Conservation (phyloP, 2,888 invertebrate genomes). For the Melinaea marsaeus region DNA sequence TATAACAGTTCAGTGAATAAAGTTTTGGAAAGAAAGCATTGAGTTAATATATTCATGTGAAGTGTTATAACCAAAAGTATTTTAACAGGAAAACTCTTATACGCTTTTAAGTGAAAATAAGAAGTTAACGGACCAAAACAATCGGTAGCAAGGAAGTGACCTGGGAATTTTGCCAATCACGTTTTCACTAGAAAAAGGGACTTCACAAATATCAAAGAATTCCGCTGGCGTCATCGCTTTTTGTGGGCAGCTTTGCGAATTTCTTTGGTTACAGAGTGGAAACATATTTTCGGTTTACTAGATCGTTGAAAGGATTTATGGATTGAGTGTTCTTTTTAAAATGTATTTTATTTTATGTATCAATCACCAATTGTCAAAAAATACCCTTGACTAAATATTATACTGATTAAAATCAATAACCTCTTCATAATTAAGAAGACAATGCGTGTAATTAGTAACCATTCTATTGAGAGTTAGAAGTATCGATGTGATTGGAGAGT, state of each 20-base stretch:
- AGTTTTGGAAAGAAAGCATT: constrained; percentile 16
- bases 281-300: not conserved
- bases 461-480: no score
- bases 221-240: not conserved
- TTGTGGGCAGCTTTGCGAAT: constrained; percentile 1
- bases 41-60: constrained; percentile 22
- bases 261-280: constrained; percentile 1
- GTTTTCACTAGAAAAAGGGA: constrained; percentile 6
- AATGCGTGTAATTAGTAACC: no score
- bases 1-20: constrained; percentile 18
- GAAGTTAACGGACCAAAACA: constrained; percentile 19
- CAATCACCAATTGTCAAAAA: no score
- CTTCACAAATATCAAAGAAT: constrained; percentile 6
- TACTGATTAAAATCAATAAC: no score
- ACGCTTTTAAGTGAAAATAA: constrained; percentile 19
- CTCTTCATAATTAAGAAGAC: no score
- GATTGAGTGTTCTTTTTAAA: no score
- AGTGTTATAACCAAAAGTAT: constrained; percentile 11
- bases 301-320: no score
- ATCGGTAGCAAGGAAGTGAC: constrained; percentile 28
- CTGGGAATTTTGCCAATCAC: constrained; percentile 26
- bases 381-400: no score
- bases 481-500: no score
- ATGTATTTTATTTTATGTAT: no score
- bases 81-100: constrained; percentile 17